Base-by-base conservation (phyloP, 2,797 vertebrate species). In the Epinephelus coioides region DNA sequence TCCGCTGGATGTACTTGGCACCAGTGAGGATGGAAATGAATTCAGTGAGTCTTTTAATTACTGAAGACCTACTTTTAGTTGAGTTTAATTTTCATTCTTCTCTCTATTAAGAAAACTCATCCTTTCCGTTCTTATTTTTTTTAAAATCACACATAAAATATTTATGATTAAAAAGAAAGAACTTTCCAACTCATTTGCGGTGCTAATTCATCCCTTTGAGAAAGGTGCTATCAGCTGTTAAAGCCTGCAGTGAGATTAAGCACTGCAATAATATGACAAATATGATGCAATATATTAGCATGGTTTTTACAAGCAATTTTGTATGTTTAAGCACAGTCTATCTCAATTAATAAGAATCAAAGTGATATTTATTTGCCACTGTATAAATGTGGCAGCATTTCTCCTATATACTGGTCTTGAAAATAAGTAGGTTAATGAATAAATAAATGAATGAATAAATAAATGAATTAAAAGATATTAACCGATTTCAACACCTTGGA, bases 1-100 rank as follows among this genome's bases (percentile, higher is more conserved):
- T 51, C 49, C 44, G 25, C 50, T 15, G 34, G n/a, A 60, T 54
- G 64, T 13, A 40, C 30, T 27, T 65, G 47, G 57, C 38, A 71
- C 21, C 53, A 74, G 7, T 3, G 11, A 49, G 65, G 6, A 70
- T 21, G 34, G 15, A 74, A 82, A 79, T 80, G 2, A 71, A 67
- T 18, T 30, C n/a, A 21, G 46, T 34, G 43, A 59, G 59, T 62
- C 30, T 69, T 63, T 27, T 53, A 23, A 70, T 76, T 59, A 0
- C 23, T 30, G 62, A 43, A 21, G 43, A 7, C 8, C 43, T 81
- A 4, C 4, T 43, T 62, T 73, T 68, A 62, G 19, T 30, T 61
- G 11, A 23, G 21, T 21, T 46, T 13, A 34, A 19, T 23, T 23
- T 5, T 21, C 3, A 27, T 60, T 53, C 5, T 38, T 4, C 14